These are phyloP conservation scores for Lacerta agilis DNA, from an alignment of 2,797 vertebrate genomes.

Conservation along the genomic window DNA sequence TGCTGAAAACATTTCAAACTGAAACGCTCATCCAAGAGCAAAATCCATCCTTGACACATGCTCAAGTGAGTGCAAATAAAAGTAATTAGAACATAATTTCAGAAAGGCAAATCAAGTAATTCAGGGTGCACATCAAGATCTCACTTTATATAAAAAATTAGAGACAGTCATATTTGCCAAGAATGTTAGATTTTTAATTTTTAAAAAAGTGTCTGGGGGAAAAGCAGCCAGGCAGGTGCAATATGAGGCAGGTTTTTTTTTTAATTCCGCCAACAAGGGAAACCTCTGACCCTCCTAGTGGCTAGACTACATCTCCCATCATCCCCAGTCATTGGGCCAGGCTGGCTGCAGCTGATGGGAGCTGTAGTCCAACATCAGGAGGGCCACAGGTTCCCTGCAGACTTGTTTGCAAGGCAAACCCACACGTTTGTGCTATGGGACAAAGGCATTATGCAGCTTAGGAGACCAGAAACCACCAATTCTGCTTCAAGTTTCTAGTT, in stretches of 20 bases:
- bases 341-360: too few species aligned
- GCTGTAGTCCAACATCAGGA: too few species aligned
- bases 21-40: rapidly evolving
- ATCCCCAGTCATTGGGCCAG: too few species aligned
- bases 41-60: background rate
- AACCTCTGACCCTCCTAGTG: background rate
- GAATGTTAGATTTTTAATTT: background rate
- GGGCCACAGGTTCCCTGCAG: too few species aligned
- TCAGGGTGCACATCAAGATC: background rate
- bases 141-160: background rate
- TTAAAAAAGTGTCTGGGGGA: background rate
- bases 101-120: background rate
- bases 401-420: background rate
- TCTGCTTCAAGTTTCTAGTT: background rate
- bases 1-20: rapidly evolving
- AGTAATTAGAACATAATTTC: background rate
- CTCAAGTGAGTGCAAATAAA: background rate
- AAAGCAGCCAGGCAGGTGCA: background rate
- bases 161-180: background rate
- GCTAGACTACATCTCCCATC: too few species aligned
- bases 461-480: background rate
- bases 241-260: background rate
- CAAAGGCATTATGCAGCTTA: too few species aligned
- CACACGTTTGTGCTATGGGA: background rate
- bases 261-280: background rate